A percentile compares a stretch with the other conserved stretches of the same genome.
These are phyloP conservation scores for Yasuhikotakia modesta DNA, from an alignment of 2,797 vertebrate genomes.

Conservation along the genomic window DNA sequence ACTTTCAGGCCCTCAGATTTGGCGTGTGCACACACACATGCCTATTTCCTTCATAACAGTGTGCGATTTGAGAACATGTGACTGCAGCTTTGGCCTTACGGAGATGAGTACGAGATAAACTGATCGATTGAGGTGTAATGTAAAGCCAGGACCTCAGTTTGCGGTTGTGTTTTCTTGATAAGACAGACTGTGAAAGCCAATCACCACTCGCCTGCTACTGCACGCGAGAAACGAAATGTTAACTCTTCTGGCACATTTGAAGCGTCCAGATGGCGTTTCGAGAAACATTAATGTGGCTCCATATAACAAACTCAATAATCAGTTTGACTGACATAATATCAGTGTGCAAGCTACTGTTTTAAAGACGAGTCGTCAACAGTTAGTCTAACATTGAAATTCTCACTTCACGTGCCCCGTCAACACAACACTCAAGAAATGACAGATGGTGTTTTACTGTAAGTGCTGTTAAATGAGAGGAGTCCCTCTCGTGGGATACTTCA, in stretches of 20 bases:
- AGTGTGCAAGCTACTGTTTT: constrained; percentile 31
- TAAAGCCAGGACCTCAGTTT: constrained; percentile 43
- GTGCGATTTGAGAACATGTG: constrained; percentile 25
- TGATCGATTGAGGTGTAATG: constrained; percentile 50
- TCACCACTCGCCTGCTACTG: constrained; percentile 36
- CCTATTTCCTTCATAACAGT: constrained; percentile 43
- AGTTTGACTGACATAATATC: constrained; percentile 37
- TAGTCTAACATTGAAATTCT: constrained; percentile 37
- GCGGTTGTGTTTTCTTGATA: constrained; percentile 42
- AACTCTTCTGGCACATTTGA: constrained; percentile 38
- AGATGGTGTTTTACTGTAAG: constrained; percentile 38
- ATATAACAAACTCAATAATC: constrained; percentile 24
- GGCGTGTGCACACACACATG: background rate
- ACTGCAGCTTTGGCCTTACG: constrained; percentile 28
- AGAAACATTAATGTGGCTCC: constrained; percentile 20
- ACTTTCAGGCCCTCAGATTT: constrained; percentile 68
- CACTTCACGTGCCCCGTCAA: constrained; percentile 41
- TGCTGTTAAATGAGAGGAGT: constrained; percentile 1
- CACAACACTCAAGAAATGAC: constrained; percentile 39
- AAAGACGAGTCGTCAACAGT: constrained; percentile 32
- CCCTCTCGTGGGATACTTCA: background rate
- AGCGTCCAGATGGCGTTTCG: constrained; percentile 14
- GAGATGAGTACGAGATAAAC: constrained; percentile 26
- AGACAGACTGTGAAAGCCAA: constrained; percentile 33
- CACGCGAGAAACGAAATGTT: background rate